Conservation (phyloP, 2,888 invertebrate genomes). For the Rhorus exstirpatorius region DNA sequence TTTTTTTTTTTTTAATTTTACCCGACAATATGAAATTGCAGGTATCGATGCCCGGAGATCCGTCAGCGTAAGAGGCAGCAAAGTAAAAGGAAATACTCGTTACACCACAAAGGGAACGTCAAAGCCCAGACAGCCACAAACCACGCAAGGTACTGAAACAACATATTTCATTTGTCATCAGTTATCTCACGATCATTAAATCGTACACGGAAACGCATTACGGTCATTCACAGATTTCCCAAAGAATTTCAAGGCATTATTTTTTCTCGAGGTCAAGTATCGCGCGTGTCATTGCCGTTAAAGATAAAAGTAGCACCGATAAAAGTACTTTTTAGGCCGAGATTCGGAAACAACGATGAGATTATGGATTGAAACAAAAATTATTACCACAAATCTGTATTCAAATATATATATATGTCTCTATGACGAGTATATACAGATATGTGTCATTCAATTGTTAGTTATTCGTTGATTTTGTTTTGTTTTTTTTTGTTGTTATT, state of each 20-base stretch:
- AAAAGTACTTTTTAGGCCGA: background rate
- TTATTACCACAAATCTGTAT: background rate
- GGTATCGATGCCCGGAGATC: constrained; percentile 75
- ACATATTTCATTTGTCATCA: background rate
- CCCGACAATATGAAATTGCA: constrained; percentile 14
- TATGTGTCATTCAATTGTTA: constrained; percentile 8
- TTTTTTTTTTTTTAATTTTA: no score
- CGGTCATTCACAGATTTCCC: background rate
- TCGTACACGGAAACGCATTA: constrained; percentile 29
- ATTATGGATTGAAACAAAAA: background rate
- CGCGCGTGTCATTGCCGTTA: background rate
- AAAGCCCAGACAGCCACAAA: constrained; percentile 68
- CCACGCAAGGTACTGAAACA: constrained; percentile 63
- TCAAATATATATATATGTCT: background rate
- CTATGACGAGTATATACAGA: background rate
- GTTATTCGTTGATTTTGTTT: no score
- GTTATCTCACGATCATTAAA: constrained; percentile 45
- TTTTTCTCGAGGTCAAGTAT: background rate
- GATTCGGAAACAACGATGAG: background rate
- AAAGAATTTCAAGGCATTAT: background rate
- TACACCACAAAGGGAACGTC: constrained; percentile 70
- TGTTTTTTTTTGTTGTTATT: no score
- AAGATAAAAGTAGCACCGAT: background rate
- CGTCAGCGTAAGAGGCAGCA: constrained; percentile 72
- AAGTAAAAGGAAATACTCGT: constrained; percentile 74